A percentile compares a stretch with the other conserved stretches of the same genome.
Conservation (phyloP, 1,140 invertebrate genomes). For the Pseudomyrmex concolor region DNA sequence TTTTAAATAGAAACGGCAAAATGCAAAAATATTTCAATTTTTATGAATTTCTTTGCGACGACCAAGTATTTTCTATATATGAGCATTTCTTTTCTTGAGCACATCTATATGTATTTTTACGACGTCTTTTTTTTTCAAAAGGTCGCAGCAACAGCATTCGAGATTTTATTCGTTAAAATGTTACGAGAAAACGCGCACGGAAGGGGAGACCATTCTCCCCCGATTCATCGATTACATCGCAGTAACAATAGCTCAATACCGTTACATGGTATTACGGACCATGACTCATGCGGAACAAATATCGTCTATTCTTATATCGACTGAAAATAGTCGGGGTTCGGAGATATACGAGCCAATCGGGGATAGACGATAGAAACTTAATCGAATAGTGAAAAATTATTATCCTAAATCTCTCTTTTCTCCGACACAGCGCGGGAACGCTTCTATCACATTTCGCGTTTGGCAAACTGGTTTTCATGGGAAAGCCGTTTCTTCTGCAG, state of each 20-base stretch:
- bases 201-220: slow-evolving; percentile 8
- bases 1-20: too few relatives aligned
- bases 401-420: slow-evolving; percentile 47
- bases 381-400: slow-evolving; percentile 61
- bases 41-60: neutral
- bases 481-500: neutral
- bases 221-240: slow-evolving; percentile 51
- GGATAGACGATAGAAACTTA: slow-evolving; percentile 59
- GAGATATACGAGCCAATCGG: slow-evolving; percentile 57
- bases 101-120: neutral
- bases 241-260: slow-evolving; percentile 57
- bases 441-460: slow-evolving; percentile 11
- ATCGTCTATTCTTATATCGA: slow-evolving; percentile 60
- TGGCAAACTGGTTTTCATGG: neutral
- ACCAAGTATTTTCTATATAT: neutral
- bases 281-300: slow-evolving; percentile 57
- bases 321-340: slow-evolving; percentile 30
- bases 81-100: neutral
- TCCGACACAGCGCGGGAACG: neutral
- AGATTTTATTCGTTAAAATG: slow-evolving; percentile 47
- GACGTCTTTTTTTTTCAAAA: neutral
- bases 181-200: neutral
- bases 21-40: neutral
- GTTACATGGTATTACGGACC: slow-evolving; percentile 50
- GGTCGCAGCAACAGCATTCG: neutral